Percentiles rank a stretch among this genome's conserved stretches.
These are phyloP conservation scores for Pterobdella sp. DNA, from an alignment of 2,888 invertebrate species.

Conservation along the genomic window DNA sequence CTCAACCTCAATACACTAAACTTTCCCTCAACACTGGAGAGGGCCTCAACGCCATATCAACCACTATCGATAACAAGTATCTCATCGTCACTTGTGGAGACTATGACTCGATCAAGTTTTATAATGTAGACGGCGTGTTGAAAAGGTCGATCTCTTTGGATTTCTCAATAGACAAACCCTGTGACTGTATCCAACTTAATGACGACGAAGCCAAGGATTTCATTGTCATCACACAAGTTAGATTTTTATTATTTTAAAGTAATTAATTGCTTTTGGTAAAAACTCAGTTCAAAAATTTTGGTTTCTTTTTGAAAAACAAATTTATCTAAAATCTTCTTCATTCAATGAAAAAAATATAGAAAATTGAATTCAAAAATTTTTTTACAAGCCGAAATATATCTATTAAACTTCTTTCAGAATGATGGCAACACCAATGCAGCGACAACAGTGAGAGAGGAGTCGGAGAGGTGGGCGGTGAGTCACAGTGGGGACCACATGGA, in stretches of 20 bases:
- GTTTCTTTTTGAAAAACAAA: neutral
- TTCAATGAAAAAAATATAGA: too few relatives aligned
- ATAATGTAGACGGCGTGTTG: slow-evolving; percentile 11
- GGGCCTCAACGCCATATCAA: slow-evolving; percentile 20
- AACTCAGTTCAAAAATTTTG: neutral
- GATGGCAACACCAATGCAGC: slow-evolving; percentile 24
- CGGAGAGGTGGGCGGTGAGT: slow-evolving; percentile 23
- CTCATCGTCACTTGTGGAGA: slow-evolving; percentile 26
- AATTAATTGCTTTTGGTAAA: neutral
- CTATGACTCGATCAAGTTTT: slow-evolving; percentile 4
- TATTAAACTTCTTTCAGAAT: neutral
- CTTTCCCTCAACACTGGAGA: slow-evolving; percentile 6
- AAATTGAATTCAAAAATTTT: neutral
- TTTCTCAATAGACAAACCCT: slow-evolving; percentile 20
- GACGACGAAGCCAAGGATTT: slow-evolving; percentile 21
- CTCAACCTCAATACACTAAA: slow-evolving; percentile 1
- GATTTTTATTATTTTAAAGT: neutral
- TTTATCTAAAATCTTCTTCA: too few relatives aligned
- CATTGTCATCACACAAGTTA: slow-evolving; percentile 11
- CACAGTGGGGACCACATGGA: slow-evolving; percentile 14
- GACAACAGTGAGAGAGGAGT: neutral
- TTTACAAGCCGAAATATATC: neutral
- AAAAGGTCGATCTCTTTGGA: slow-evolving; percentile 19
- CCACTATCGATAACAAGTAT: slow-evolving; percentile 12
- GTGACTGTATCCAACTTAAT: slow-evolving; percentile 19